Base-by-base conservation (phyloP, 1,140 invertebrate genomes). In the Copidosoma floridanum region DNA sequence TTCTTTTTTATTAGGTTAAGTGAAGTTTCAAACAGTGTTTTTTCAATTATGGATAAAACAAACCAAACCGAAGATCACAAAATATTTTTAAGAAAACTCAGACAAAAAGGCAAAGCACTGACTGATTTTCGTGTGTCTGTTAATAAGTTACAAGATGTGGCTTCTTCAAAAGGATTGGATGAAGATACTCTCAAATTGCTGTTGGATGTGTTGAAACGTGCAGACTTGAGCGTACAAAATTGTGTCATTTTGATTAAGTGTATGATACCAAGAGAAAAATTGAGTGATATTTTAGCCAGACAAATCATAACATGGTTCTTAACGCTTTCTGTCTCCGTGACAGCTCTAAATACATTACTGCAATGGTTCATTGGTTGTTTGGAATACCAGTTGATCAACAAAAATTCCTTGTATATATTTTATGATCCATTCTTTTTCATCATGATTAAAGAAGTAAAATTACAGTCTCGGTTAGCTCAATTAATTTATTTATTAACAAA, bases 401-500 rank as follows among this genome's bases (percentile, higher is more conserved):
- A 61, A 64, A 67, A 69, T 55, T 52, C 52, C 14, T 63, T 80
- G 29, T 71, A 69, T 59, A 68, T 67, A 29, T 80, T 72, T 65
- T 79, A 80, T 48, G 69, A 74, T 40, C 29, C 66, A 20, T 74
- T 76, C 12, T 79, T 79, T 54, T 66, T 51, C 43, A 26, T 48
- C 10, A 64, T 80, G 55, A 23, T 74, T 6, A 72, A 71, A 18
- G 61, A 69, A 32, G 59, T 67, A 37, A 71, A 57, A 70, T 14
- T 78, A 43, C 64, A 72, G 54, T 57, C 64, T 47, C 47, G 68
- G 1, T 35, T 79, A 38, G 66, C 76, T 6, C 68, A 65, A 48
- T 61, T 81, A 5, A 68, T 81, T 58, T 79, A 80, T 59, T 18
- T 71, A 14, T 59, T 78, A 37, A 75, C 78, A 12, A 79, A 69